phyloP scores from a whole-genome alignment of 2,888 invertebrate genomes.

The Smittia aterrima region DNA sequence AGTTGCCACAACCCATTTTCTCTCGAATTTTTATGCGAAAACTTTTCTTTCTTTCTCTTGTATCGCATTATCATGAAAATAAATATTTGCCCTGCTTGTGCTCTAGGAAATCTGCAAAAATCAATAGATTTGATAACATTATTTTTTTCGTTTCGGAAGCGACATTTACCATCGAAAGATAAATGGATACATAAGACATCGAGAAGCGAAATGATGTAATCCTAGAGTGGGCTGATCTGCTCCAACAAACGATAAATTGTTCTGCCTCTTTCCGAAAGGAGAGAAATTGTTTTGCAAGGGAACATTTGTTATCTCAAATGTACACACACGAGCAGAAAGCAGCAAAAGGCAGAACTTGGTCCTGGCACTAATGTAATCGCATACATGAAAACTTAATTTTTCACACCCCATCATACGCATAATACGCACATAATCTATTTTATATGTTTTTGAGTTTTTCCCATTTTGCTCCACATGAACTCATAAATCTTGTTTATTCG shows the following conservation, averaged over 20 bases:
- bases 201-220: conserved; percentile 34
- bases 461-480: conserved; percentile 31
- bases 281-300: background rate
- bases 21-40: background rate
- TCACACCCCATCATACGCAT: conserved; percentile 41
- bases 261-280: background rate
- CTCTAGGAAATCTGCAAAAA: background rate
- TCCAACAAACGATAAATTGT: conserved; percentile 20
- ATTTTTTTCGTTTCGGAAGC: background rate
- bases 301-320: conserved; percentile 36
- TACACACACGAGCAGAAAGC: background rate
- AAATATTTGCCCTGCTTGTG: background rate
- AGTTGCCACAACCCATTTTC: conserved; percentile 3
- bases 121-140: conserved; percentile 41
- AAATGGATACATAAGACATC: conserved; percentile 20
- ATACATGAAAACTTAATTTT: conserved; percentile 42
- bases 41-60: conserved; percentile 18
- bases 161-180: conserved; percentile 19
- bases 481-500: conserved; percentile 41
- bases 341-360: background rate
- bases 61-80: conserved; percentile 29
- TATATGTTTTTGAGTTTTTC: conserved; percentile 29
- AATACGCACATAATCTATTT: conserved; percentile 35
- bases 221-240: background rate
- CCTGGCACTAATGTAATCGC: conserved; percentile 27